A percentile compares a stretch with the other conserved stretches of the same genome.
Conservation (phyloP, 1,140 invertebrate species). For the Bactericera cockerelli region DNA sequence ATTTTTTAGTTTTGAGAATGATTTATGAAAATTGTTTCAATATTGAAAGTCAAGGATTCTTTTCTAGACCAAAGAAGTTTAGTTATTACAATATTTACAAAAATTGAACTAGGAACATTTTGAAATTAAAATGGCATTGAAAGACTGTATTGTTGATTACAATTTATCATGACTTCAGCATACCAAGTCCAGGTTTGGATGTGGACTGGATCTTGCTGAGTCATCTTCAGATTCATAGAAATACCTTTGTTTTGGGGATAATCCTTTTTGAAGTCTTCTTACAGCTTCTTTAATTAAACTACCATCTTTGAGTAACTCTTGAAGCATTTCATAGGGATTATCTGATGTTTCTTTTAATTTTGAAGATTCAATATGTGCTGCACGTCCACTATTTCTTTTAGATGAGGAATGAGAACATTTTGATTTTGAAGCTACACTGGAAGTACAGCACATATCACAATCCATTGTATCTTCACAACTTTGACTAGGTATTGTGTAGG, state of each 20-base stretch:
- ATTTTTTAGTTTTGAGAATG: too few relatives aligned
- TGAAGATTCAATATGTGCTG: slow-evolving; percentile 12
- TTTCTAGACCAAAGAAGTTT: too few relatives aligned
- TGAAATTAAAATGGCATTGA: not conserved
- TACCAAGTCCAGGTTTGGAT: slow-evolving; percentile 1
- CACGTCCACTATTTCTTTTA: slow-evolving; percentile 8
- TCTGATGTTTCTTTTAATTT: slow-evolving; percentile 26
- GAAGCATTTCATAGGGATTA: slow-evolving; percentile 48
- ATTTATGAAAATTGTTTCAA: too few relatives aligned
- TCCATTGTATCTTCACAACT: slow-evolving; percentile 28
- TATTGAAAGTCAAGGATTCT: too few relatives aligned
- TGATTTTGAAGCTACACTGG: slow-evolving; percentile 14
- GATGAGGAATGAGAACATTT: slow-evolving; percentile 19
- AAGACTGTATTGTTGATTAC: not conserved
- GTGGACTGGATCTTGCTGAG: slow-evolving; percentile 15
- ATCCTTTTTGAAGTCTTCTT: slow-evolving; percentile 39
- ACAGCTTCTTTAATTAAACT: slow-evolving; percentile 55
- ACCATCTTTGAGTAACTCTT: slow-evolving; percentile 43
- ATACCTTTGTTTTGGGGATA: slow-evolving; percentile 33
- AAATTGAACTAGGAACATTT: slow-evolving; percentile 5
- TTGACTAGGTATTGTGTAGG: slow-evolving; percentile 38
- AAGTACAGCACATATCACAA: slow-evolving; percentile 30
- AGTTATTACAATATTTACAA: too few relatives aligned
- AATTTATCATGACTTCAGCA: too few relatives aligned
- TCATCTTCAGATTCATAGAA: slow-evolving; percentile 38